Percentiles rank a stretch among this genome's conserved stretches.
Conservation (phyloP, 2,113 vertebrate species). For the Barbus barbus region DNA sequence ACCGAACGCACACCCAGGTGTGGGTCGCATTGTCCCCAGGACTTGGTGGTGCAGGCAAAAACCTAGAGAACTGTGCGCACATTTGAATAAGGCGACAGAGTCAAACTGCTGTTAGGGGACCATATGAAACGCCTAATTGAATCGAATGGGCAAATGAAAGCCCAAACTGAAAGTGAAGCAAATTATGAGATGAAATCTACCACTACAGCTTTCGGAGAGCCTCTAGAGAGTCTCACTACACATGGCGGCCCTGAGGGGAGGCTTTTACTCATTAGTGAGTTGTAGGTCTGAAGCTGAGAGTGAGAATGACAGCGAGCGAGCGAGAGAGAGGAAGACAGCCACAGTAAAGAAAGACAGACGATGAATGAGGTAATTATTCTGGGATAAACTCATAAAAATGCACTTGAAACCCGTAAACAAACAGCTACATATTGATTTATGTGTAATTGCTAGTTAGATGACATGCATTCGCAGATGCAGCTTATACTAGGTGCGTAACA, state of each 20-base stretch:
- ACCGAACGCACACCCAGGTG: slow-evolving; percentile 50
- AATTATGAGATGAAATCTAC: slow-evolving; percentile 51
- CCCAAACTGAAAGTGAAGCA: slow-evolving; percentile 40
- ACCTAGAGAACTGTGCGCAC: not conserved
- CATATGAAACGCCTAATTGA: slow-evolving; percentile 4
- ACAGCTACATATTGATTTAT: slow-evolving; percentile 8
- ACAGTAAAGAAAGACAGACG: not conserved
- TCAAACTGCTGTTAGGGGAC: not conserved
- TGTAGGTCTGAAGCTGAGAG: slow-evolving; percentile 8
- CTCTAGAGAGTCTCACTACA: slow-evolving; percentile 53
- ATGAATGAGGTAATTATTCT: not conserved
- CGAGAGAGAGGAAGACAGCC: not conserved
- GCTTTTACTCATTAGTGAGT: slow-evolving; percentile 47
- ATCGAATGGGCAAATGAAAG: slow-evolving; percentile 12
- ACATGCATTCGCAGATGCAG: not conserved
- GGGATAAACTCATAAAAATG: slow-evolving; percentile 18
- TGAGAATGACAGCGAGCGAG: slow-evolving; percentile 1
- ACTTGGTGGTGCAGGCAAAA: slow-evolving; percentile 43
- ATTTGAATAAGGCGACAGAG: slow-evolving; percentile 36
- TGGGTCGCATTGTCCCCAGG: slow-evolving; percentile 38
- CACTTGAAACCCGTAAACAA: slow-evolving; percentile 14
- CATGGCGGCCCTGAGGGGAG: slow-evolving; percentile 36
- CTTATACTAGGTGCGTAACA: not conserved
- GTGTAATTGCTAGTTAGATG: not conserved
- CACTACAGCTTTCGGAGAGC: slow-evolving; percentile 50